These are phyloP conservation scores for Pithys albifrons DNA, from an alignment of 2,113 vertebrate species.

Conservation along the genomic window DNA sequence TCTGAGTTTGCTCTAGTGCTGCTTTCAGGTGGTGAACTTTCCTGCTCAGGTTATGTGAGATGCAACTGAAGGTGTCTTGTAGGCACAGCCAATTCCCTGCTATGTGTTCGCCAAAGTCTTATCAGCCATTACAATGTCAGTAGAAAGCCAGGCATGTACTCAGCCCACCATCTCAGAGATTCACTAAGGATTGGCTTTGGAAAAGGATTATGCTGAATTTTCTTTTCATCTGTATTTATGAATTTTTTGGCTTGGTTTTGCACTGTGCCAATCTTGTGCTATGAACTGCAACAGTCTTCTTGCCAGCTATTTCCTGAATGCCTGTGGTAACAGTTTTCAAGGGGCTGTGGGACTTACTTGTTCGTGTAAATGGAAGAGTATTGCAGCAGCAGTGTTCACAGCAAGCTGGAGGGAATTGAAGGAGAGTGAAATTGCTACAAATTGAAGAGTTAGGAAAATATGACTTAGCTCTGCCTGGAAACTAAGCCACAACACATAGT, in stretches of 20 bases:
- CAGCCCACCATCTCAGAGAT: neutral
- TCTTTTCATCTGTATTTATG: conserved; percentile 49
- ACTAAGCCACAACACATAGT: neutral
- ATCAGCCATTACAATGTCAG: neutral
- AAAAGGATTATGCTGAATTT: conserved; percentile 32
- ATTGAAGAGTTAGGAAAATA: conserved; percentile 1
- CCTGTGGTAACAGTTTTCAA: conserved; percentile 18
- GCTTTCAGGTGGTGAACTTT: neutral
- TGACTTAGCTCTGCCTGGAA: neutral
- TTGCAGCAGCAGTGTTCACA: neutral
- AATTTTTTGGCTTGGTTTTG: conserved; percentile 7
- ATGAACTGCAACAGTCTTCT: neutral
- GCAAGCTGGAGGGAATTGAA: neutral
- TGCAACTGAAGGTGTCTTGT: neutral
- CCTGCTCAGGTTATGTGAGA: neutral
- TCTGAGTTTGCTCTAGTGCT: neutral
- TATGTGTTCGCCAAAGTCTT: neutral
- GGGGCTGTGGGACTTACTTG: neutral
- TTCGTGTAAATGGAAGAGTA: neutral
- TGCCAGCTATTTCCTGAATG: conserved; percentile 23
- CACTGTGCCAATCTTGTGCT: neutral
- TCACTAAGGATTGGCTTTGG: neutral
- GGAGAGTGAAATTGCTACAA: neutral
- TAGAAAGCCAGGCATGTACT: neutral
- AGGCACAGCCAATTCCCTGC: neutral